A percentile compares a stretch with the other conserved stretches of the same genome.
These are phyloP conservation scores for Drosophila antonietae DNA, from an alignment of 2,888 invertebrate species.

Conservation along the genomic window DNA sequence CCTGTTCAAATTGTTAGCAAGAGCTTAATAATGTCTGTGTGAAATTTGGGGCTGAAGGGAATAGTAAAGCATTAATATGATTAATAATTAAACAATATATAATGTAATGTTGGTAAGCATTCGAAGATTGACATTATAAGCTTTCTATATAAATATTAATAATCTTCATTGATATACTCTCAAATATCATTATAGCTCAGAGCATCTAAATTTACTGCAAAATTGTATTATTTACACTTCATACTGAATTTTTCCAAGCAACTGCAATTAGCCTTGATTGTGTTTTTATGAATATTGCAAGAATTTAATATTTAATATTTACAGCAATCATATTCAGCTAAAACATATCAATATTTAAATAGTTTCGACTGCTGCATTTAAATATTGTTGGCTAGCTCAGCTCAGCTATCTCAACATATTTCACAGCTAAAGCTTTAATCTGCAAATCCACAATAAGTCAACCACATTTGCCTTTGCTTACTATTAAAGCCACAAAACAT, in stretches of 20 bases:
- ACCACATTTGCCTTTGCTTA: constrained; percentile 12
- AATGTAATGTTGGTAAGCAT: too few relatives aligned
- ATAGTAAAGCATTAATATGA: neutral
- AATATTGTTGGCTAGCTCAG: neutral
- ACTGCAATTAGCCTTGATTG: neutral
- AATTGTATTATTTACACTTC: too few relatives aligned
- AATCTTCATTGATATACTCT: too few relatives aligned
- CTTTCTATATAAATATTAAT: too few relatives aligned
- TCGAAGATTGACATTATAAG: too few relatives aligned
- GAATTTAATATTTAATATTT: neutral
- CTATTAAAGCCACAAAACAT: constrained; percentile 35
- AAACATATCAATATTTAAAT: neutral
- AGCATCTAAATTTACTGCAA: too few relatives aligned
- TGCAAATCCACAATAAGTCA: neutral
- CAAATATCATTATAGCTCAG: too few relatives aligned
- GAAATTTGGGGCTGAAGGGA: neutral
- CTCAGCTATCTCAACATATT: neutral
- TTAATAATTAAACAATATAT: neutral
- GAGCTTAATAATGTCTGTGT: neutral
- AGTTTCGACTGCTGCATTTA: neutral
- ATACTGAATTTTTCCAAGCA: neutral
- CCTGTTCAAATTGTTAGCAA: neutral
- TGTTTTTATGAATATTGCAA: neutral
- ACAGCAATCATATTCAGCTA: neutral
- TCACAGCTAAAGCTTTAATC: neutral